These are phyloP conservation scores for Leptatherina wallacei DNA, from an alignment of 2,797 vertebrate species.

Conservation along the genomic window DNA sequence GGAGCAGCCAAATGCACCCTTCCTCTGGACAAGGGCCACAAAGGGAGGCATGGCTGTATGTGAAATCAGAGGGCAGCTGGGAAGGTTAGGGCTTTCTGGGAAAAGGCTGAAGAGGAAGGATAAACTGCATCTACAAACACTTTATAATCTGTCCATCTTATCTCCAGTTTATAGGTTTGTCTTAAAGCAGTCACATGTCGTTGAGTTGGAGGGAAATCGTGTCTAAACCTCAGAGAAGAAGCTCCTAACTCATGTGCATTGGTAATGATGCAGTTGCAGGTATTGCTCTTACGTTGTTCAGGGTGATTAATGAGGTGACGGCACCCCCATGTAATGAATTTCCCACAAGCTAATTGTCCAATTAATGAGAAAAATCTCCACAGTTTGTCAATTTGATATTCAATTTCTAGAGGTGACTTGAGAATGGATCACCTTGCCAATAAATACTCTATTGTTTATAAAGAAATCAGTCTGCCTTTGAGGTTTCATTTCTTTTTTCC, in stretches of 20 bases:
- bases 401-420: constrained; percentile 71
- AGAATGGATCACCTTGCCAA: constrained; percentile 71
- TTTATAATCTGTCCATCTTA: neutral
- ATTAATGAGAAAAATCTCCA: constrained; percentile 81
- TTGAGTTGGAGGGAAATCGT: constrained; percentile 12
- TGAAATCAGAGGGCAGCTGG: constrained; percentile 36
- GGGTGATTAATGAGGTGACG: constrained; percentile 79
- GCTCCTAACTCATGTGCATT: constrained; percentile 8
- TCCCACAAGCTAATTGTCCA: constrained; percentile 77
- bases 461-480: constrained; percentile 35
- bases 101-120: neutral
- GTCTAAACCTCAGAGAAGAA: constrained; percentile 4
- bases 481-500: constrained; percentile 16
- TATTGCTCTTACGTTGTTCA: constrained; percentile 64
- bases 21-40: constrained; percentile 62
- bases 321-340: constrained; percentile 71
- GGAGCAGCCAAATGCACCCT: constrained; percentile 62
- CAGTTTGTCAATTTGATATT: constrained; percentile 76
- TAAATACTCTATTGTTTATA: constrained; percentile 55
- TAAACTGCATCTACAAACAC: neutral
- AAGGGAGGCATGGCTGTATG: constrained; percentile 44
- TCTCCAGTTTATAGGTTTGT: neutral
- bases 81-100: constrained; percentile 14
- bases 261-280: constrained; percentile 55
- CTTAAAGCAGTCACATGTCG: neutral